A percentile compares a stretch with the other conserved stretches of the same genome.
These are phyloP conservation scores for Xylota sylvarum DNA, from an alignment of 2,888 invertebrate genomes.

Conservation along the genomic window DNA sequence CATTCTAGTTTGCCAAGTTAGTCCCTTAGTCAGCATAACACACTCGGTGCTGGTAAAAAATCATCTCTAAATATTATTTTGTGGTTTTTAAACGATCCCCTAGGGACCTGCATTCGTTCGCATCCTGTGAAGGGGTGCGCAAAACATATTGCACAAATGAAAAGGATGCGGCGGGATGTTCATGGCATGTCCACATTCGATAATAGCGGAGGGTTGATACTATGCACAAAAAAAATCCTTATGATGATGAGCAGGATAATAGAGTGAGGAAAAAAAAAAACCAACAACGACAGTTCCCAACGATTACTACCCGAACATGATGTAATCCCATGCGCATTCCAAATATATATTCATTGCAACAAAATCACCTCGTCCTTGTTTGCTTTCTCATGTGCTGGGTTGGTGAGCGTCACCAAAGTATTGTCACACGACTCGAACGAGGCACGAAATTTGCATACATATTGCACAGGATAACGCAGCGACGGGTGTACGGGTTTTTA, in stretches of 20 bases:
- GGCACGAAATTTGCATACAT: conserved; percentile 74
- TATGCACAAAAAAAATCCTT: conserved; percentile 29
- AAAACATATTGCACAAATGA: conserved; percentile 69
- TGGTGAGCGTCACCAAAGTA: conserved; percentile 53
- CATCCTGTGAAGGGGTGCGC: conserved; percentile 47
- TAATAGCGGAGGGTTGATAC: conserved; percentile 60
- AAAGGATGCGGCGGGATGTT: conserved; percentile 71
- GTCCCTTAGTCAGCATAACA: conserved; percentile 11
- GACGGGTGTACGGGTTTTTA: conserved; percentile 66
- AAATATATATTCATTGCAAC: conserved; percentile 73
- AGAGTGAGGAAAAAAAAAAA: conserved; percentile 11
- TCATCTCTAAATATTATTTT: conserved; percentile 66
- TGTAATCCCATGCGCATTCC: conserved; percentile 68
- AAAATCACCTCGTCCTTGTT: conserved; percentile 62
- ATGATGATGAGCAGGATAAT: conserved; percentile 45
- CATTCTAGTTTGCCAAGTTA: conserved; percentile 30
- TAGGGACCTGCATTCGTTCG: conserved; percentile 55
- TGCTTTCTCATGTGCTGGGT: conserved; percentile 68
- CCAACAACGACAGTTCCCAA: conserved; percentile 54
- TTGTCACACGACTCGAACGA: conserved; percentile 71
- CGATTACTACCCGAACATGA: conserved; percentile 61
- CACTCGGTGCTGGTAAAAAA: conserved; percentile 48
- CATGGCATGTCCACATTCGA: conserved; percentile 65
- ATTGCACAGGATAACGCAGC: conserved; percentile 66
- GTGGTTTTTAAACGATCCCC: conserved; percentile 71